Conservation (phyloP, 2,113 vertebrate species). For the Pseudorhombus dupliciocellatus region DNA sequence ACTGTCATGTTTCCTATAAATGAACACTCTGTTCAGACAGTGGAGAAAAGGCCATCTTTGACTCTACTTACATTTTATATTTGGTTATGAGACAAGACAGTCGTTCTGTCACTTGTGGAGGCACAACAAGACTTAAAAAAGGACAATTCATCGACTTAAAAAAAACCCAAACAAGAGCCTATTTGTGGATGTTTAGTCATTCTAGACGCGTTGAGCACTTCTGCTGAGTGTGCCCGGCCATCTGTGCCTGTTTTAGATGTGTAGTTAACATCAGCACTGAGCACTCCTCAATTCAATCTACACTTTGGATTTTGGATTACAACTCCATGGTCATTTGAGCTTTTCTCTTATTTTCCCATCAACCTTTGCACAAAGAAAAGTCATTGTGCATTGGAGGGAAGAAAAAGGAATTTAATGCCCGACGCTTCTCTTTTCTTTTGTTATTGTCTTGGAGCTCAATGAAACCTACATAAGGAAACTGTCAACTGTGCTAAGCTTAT, state of each 20-base stretch:
- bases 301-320: background rate
- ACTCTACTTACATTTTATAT: constrained; percentile 7
- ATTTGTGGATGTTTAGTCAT: background rate
- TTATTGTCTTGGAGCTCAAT: constrained; percentile 21
- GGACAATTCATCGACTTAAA: background rate
- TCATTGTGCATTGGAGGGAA: background rate
- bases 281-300: background rate
- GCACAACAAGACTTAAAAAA: constrained; percentile 8
- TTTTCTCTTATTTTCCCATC: background rate
- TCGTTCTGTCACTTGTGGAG: background rate
- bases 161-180: constrained; percentile 6
- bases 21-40: constrained; percentile 26
- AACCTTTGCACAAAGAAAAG: background rate
- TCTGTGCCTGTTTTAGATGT: constrained; percentile 9
- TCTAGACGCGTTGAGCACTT: background rate
- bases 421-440: background rate
- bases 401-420: constrained; percentile 1
- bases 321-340: background rate
- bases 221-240: background rate
- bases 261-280: background rate
- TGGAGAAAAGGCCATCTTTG: constrained; percentile 11
- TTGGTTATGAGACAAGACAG: constrained; percentile 9
- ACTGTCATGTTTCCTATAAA: constrained; percentile 28
- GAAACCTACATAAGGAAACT: constrained; percentile 28
- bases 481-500: constrained; percentile 40